Conservation (phyloP, 2,797 vertebrate species). For the Falco naumanni region DNA sequence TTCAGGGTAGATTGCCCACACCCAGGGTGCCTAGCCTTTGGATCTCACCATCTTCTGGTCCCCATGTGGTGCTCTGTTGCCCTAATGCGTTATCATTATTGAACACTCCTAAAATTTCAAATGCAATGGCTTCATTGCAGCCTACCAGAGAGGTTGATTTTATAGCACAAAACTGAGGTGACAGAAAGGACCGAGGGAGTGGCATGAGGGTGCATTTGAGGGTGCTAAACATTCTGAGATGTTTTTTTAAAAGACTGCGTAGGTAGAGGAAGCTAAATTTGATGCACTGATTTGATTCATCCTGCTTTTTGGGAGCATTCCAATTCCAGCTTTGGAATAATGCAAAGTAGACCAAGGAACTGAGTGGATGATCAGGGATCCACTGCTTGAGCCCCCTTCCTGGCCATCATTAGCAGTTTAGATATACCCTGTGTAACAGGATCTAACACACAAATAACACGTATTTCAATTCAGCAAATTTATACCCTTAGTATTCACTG, state of each 20-base stretch:
- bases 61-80: background rate
- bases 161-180: background rate
- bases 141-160: background rate
- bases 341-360: background rate
- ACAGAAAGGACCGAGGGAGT: background rate
- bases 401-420: background rate
- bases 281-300: background rate
- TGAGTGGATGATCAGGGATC: background rate
- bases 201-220: background rate
- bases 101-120: background rate
- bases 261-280: constrained; percentile 15
- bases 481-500: background rate
- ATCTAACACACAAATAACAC: background rate
- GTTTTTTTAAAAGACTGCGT: background rate
- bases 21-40: background rate
- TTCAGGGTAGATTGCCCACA: background rate
- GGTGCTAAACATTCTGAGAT: background rate
- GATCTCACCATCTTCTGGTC: background rate
- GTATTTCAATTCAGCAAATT: background rate
- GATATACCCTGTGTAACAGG: fast-evolving
- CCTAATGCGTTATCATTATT: background rate
- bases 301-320: background rate
- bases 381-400: background rate
- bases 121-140: background rate
- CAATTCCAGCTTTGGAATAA: background rate